These are phyloP conservation scores for Podarcis lilfordi DNA, from an alignment of 2,797 vertebrate genomes.

Conservation along the genomic window DNA sequence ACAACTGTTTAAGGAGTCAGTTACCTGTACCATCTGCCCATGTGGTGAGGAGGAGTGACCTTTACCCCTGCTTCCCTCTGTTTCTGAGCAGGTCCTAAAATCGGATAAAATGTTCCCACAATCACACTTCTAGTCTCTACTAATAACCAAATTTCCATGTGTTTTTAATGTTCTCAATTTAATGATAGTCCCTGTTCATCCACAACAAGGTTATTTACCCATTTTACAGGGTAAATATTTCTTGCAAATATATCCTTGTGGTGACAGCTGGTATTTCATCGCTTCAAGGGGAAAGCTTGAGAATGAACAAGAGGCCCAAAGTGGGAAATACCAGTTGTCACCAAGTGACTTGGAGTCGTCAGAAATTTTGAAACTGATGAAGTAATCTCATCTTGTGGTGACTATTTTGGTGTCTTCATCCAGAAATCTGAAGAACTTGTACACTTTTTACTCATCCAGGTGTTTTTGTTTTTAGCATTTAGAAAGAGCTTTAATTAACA, in stretches of 20 bases:
- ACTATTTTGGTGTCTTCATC: not conserved
- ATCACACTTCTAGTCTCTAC: not conserved
- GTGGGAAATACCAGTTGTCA: not conserved
- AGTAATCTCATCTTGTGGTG: not conserved
- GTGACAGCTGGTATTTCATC: constrained; percentile 2
- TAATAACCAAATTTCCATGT: not conserved
- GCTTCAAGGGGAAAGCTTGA: not conserved
- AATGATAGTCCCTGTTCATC: not conserved
- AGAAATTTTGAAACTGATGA: not conserved
- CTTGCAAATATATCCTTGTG: not conserved
- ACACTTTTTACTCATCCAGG: not conserved
- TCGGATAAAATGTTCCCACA: not conserved
- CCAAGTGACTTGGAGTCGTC: no score
- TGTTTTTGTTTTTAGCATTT: not conserved
- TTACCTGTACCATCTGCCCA: not conserved
- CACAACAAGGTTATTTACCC: not conserved
- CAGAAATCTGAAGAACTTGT: not conserved
- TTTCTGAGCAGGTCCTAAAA: not conserved
- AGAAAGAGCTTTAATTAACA: no score
- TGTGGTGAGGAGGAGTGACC: not conserved
- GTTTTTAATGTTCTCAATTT: not conserved
- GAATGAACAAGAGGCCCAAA: not conserved
- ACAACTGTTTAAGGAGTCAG: not conserved
- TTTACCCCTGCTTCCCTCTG: not conserved
- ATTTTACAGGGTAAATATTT: constrained; percentile 17